Evolutionary conservation across 2,113 vertebrate species (phyloP), one percentile per base, ranked within the genome.

Genomic region (Notothenia coriiceps): DNA sequence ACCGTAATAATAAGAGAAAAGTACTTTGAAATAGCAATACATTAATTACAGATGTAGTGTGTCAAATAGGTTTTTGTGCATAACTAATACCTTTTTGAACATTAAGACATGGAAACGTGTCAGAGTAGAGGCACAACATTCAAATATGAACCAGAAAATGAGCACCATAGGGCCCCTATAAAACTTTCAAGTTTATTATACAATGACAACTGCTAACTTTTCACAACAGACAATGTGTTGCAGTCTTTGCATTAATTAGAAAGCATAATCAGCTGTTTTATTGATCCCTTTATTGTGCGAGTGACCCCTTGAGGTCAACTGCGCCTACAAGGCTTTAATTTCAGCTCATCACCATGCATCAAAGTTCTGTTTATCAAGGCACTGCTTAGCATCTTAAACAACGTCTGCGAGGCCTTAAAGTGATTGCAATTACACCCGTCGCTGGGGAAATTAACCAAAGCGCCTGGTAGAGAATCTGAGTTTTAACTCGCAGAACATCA

Each of bases 361-460:
- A 52, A 55, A 74, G 63, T 70, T 82, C 50, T 8, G 62, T 80
- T 85, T 29, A 86, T 76, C 66, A 54, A 79, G 62, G 15, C 70
- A 0, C 51, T 17, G 2, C 40, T 84, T 46, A 80, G 74, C 86
- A 82, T 89, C 74, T 83, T 65, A 73, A 2, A 4, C 17, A 4
- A 61, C 61, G 33, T 8, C 75, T 4, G 18, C 40, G 0, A 63
- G 74, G 63, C 57, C 59, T 29, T 10, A 40, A 40, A 68, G 70
- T 77, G 83, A 80, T 77, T 84, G 70, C 63, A 89, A 86, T 88
- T 82, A 86, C 13, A 20, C n/a, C 69, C 2, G 25, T 82, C 77
- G 44, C 72, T 1, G 20, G 85, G 79, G 77, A 77, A 84, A 89
- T 84, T 80, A 87, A 65, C 63, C 49, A 25, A 49, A 55, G 52